Percentiles rank a stretch among this genome's conserved stretches.
These are phyloP conservation scores for Andrena dorsata DNA, from an alignment of 2,888 invertebrate species.

Conservation along the genomic window DNA sequence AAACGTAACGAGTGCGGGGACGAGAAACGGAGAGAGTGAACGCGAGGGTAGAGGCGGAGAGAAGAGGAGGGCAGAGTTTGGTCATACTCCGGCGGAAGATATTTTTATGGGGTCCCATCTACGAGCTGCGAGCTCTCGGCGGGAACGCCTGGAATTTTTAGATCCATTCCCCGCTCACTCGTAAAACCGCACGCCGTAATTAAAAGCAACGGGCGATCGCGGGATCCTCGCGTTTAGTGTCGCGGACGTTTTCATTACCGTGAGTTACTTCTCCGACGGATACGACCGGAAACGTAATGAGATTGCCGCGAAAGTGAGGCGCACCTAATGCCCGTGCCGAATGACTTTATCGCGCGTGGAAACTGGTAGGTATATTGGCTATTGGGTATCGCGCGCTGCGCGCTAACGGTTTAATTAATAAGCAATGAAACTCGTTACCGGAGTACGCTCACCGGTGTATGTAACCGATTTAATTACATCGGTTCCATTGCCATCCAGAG, in stretches of 20 bases:
- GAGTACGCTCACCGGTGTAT: not conserved
- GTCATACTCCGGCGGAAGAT: constrained; percentile 77
- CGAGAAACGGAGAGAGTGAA: constrained; percentile 9
- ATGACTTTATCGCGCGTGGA: constrained; percentile 35
- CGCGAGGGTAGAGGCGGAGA: not conserved
- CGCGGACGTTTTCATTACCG: constrained; percentile 60
- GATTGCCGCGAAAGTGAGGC: constrained; percentile 2
- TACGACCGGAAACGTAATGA: constrained; percentile 34
- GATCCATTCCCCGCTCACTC: constrained; percentile 66
- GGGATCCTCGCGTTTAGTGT: constrained; percentile 59
- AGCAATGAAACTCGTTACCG: not conserved
- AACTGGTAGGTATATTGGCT: constrained; percentile 28
- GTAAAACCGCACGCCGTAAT: constrained; percentile 71
- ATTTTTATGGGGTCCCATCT: constrained; percentile 80
- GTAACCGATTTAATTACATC: not conserved
- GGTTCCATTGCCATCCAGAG: too few species aligned
- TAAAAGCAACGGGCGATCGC: constrained; percentile 67
- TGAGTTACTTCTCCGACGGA: constrained; percentile 36
- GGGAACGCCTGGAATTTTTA: constrained; percentile 78
- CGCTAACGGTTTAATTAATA: constrained; percentile 39
- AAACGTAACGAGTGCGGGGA: not conserved
- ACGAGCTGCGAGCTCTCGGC: constrained; percentile 64
- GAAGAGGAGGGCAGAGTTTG: constrained; percentile 42
- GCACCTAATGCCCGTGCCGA: constrained; percentile 6
- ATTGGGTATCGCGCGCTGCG: not conserved